phyloP scores from a whole-genome alignment of 2,888 invertebrate species.

The Zhengitettix transpicula region DNA sequence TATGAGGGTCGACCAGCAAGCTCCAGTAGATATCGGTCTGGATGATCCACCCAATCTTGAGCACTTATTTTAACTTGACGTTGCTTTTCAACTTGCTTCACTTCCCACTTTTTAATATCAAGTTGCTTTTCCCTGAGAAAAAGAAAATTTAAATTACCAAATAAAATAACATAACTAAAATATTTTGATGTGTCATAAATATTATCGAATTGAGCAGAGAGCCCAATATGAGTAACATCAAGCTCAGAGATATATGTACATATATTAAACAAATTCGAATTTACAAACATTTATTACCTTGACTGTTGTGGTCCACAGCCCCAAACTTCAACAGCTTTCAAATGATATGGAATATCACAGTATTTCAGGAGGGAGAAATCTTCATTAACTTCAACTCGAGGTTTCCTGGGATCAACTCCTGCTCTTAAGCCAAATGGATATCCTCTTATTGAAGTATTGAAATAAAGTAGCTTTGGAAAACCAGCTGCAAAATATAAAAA shows the following conservation, averaged over 20 bases:
- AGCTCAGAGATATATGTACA: no score
- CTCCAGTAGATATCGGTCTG: constrained; percentile 80
- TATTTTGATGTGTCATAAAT: no score
- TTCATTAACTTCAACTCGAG: constrained; percentile 53
- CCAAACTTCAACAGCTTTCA: constrained; percentile 60
- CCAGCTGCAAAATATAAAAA: constrained; percentile 19
- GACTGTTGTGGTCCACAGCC: constrained; percentile 58
- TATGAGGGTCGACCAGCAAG: constrained; percentile 71
- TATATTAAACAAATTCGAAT: no score
- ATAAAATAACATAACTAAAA: background rate
- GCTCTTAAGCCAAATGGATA: constrained; percentile 71
- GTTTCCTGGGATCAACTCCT: constrained; percentile 62
- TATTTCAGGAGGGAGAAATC: constrained; percentile 55
- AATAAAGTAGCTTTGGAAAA: constrained; percentile 60
- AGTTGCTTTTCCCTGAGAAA: constrained; percentile 56
- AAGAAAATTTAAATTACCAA: background rate
- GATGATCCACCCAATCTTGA: constrained; percentile 89
- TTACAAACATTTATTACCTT: constrained; percentile 25
- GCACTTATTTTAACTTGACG: constrained; percentile 72
- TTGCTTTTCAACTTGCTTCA: constrained; percentile 72
- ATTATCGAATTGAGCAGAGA: no score
- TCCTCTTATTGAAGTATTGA: constrained; percentile 69
- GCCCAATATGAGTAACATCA: no score
- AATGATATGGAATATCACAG: constrained; percentile 44
- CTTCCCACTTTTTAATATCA: constrained; percentile 83